A percentile compares a stretch with the other conserved stretches of the same genome.
Evolutionary conservation across 2,113 vertebrate genomes (phyloP).

Genomic region (Entelurus aequoreus): DNA sequence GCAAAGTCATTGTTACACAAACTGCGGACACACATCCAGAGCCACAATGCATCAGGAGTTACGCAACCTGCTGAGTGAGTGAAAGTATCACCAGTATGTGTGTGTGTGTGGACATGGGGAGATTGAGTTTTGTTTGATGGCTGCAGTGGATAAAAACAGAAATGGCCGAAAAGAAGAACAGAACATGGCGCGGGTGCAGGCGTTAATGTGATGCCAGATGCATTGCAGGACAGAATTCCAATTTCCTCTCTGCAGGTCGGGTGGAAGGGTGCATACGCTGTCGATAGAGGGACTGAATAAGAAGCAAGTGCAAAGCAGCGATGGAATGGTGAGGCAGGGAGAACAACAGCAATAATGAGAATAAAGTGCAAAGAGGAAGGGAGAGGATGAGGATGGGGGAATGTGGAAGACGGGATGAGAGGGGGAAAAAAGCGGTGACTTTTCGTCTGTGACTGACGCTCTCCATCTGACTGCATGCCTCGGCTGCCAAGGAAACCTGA

Average conservation of each 20-base stretch:
- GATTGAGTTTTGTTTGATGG: conserved; percentile 28
- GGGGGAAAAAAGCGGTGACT: conserved; percentile 48
- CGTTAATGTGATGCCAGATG: conserved; percentile 54
- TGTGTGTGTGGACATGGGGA: conserved; percentile 11
- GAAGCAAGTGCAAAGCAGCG: conserved; percentile 40
- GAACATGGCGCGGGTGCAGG: conserved; percentile 39
- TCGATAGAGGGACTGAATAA: conserved; percentile 36
- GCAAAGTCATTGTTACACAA: conserved; percentile 59
- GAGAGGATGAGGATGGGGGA: conserved; percentile 34
- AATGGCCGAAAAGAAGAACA: conserved; percentile 21
- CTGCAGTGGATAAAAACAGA: conserved; percentile 31
- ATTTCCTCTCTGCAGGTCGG: conserved; percentile 52
- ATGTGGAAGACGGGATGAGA: conserved; percentile 21
- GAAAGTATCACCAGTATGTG: conserved; percentile 34
- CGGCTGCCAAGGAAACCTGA: conserved; percentile 52
- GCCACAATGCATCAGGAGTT: conserved; percentile 61
- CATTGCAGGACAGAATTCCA: conserved; percentile 55
- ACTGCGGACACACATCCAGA: conserved; percentile 28
- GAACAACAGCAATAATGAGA: conserved; percentile 59
- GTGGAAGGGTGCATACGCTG: conserved; percentile 6
- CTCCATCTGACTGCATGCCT: conserved; percentile 61
- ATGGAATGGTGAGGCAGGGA: conserved; percentile 55
- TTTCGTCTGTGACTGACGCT: conserved; percentile 67
- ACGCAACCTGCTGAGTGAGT: conserved; percentile 64
- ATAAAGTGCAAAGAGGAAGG: conserved; percentile 48